phyloP scores from a whole-genome alignment of 2,888 invertebrate species.

The Seladonia tumulorum region DNA sequence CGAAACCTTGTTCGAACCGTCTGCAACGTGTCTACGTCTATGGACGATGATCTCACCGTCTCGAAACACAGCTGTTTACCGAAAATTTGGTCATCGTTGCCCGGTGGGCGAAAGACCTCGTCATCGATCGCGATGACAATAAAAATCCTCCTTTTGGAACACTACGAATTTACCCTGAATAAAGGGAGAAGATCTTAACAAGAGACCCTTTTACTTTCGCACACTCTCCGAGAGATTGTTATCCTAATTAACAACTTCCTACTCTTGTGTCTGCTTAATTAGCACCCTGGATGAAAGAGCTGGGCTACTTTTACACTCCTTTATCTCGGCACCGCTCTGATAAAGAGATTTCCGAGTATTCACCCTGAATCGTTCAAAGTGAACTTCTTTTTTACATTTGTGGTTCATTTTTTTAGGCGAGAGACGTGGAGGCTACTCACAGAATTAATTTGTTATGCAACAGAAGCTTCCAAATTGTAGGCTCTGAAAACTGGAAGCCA shows the following conservation, averaged over 20 bases:
- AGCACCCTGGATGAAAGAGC: background rate
- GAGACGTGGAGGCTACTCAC: background rate
- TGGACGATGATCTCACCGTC: background rate
- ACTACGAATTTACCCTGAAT: background rate
- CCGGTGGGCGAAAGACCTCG: background rate
- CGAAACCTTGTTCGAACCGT: background rate
- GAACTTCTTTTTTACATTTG: background rate
- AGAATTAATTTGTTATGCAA: background rate
- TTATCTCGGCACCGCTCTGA: background rate
- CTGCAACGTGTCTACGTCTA: background rate
- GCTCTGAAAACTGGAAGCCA: no score
- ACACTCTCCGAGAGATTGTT: background rate
- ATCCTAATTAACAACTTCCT: constrained; percentile 7
- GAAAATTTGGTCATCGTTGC: background rate
- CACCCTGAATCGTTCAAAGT: background rate
- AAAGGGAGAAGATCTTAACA: background rate
- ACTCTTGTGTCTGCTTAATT: background rate
- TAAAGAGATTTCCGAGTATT: background rate
- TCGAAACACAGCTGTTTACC: background rate
- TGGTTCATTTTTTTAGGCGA: background rate
- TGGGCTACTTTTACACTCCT: background rate
- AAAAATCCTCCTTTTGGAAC: background rate
- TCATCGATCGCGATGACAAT: background rate
- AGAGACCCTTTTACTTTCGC: background rate
- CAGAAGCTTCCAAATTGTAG: background rate